A percentile compares a stretch with the other conserved stretches of the same genome.
These are phyloP conservation scores for Heteropelma amictum DNA, from an alignment of 2,888 invertebrate species.

Conservation along the genomic window DNA sequence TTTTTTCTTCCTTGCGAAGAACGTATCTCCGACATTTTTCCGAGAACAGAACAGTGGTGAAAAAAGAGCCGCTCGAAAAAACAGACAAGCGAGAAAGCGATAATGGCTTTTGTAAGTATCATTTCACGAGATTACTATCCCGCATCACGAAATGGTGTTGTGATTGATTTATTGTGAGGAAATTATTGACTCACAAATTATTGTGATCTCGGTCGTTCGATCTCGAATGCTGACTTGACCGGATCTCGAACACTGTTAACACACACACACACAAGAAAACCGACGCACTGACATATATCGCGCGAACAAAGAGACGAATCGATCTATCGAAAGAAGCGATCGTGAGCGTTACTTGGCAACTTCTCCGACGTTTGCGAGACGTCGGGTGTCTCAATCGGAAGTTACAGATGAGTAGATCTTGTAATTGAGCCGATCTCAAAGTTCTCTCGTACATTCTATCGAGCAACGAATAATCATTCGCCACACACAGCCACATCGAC, in stretches of 20 bases:
- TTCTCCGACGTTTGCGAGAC: constrained; percentile 34
- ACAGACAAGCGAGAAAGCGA: constrained; percentile 31
- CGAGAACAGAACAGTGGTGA: background rate
- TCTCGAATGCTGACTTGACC: constrained; percentile 10
- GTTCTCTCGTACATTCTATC: constrained; percentile 35
- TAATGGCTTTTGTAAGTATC: constrained; percentile 33
- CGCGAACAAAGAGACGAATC: constrained; percentile 16
- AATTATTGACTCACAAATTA: constrained; percentile 56
- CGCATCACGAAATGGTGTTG: constrained; percentile 34
- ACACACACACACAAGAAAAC: background rate
- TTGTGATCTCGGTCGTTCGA: constrained; percentile 42
- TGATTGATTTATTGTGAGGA: constrained; percentile 53
- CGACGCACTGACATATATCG: too few species aligned
- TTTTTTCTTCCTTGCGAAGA: too few species aligned
- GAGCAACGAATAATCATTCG: constrained; percentile 66
- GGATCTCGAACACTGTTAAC: background rate
- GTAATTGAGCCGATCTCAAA: constrained; percentile 65
- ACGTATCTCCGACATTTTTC: background rate
- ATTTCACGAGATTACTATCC: constrained; percentile 56
- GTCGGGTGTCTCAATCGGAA: constrained; percentile 55
- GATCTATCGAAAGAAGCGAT: constrained; percentile 45
- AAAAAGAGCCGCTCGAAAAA: background rate
- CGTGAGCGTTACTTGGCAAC: constrained; percentile 21
- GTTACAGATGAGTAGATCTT: constrained; percentile 49
- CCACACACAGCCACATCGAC: constrained; percentile 51